A percentile compares a stretch with the other conserved stretches of the same genome.
Evolutionary conservation across 1,140 invertebrate species (phyloP).

Genomic region (Odontomachus brunneus): DNA sequence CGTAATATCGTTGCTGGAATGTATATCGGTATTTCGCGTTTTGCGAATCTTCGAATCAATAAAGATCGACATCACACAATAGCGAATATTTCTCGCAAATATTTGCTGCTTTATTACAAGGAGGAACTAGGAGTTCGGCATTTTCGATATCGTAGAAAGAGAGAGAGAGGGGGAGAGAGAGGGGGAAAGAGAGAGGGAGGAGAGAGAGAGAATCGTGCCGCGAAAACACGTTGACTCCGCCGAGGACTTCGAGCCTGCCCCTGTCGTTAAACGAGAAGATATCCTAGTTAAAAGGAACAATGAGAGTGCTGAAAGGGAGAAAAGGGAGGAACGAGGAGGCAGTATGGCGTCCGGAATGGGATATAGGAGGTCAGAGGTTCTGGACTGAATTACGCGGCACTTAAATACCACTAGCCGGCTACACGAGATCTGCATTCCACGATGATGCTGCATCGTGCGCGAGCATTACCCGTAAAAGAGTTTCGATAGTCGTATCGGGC

Average conservation of each 20-base stretch:
- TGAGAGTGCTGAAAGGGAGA: not conserved
- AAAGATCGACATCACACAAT: slow-evolving; percentile 2
- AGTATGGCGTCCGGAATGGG: slow-evolving; percentile 37
- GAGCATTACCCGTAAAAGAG: slow-evolving; percentile 15
- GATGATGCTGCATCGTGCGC: slow-evolving; percentile 59
- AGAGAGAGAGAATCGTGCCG: not conserved
- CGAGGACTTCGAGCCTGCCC: not conserved
- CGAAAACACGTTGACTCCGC: slow-evolving; percentile 5
- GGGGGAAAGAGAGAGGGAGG: no score
- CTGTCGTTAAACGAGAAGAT: slow-evolving; percentile 31
- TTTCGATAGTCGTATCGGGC: slow-evolving; percentile 59
- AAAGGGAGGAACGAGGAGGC: slow-evolving; percentile 39
- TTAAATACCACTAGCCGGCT: slow-evolving; percentile 68
- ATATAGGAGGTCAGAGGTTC: slow-evolving; percentile 52
- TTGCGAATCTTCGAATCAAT: not conserved
- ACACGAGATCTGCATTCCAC: slow-evolving; percentile 78
- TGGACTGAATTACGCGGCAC: slow-evolving; percentile 75
- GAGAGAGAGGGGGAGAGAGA: not conserved
- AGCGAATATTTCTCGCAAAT: slow-evolving; percentile 13
- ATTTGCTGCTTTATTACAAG: slow-evolving; percentile 20
- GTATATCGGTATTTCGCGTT: slow-evolving; percentile 39
- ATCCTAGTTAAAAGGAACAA: slow-evolving; percentile 20
- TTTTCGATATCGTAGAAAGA: not conserved
- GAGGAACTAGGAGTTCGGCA: not conserved
- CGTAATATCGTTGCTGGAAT: not conserved